Evolutionary conservation across 30 jellyfish, hydroid and myxozoan genomes (phyloP), one percentile per base, ranked within the genome.

Genomic region (Phacellophora camtschatica): DNA sequence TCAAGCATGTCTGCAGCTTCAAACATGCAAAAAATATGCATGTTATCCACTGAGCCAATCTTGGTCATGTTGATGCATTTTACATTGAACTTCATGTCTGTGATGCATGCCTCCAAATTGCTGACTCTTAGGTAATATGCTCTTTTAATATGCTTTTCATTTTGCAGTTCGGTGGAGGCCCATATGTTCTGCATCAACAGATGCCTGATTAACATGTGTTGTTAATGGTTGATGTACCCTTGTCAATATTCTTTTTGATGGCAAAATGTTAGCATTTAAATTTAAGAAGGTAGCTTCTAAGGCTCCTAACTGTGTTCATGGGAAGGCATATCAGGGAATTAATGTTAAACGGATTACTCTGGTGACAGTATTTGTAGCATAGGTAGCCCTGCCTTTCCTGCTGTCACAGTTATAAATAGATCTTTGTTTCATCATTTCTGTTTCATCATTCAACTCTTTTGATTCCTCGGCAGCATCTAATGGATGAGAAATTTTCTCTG

Each of bases 1-100:
- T 63, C 69, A 23, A 63, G 77, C 16, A 25, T 63, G 56, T 1
- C 77, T 16, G 77, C 77, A 30, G 56, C 77, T 63, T 63, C 77
- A 63, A 63, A 63, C 77, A 63, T 63, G 56, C 56, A 63, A 12
- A 63, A 35, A 1, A 63, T 30, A 23, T 63, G 66, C 1, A 63
- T 63, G 24, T 35, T 63, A 66, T 66, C 81, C 3, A 66, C 81
- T 30, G 67, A 66, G 41, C 63, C 81, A 35, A 68, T 15, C 30
- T 36, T 66, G 34, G 41, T 1, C 39, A 2, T 66, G 39, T 1
- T 66, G 6, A 66, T 1, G 36, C 32, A 16, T 16, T n/a, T n/a
- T n/a, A n/a, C n/a, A n/a, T n/a, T n/a, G n/a, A n/a, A n/a, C n/a
- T n/a, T n/a, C n/a, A 58, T 58, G 3, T 58, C 73, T 5, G 39